These are phyloP conservation scores for Macrocentrus cingulum DNA, from an alignment of 1,140 invertebrate species.

Conservation along the genomic window DNA sequence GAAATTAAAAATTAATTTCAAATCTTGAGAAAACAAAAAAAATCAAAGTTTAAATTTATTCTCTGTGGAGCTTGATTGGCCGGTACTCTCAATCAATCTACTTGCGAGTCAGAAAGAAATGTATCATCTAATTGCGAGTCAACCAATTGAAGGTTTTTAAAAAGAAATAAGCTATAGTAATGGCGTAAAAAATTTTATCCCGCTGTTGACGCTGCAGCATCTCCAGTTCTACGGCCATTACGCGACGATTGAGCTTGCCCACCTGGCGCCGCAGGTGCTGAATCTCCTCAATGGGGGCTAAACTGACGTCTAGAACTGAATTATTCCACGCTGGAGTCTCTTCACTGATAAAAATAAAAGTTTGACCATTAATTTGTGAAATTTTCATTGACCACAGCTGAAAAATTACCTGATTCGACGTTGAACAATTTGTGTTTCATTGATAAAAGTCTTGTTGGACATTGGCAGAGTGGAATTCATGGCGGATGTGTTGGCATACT, in stretches of 20 bases:
- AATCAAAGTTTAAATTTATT: too few species aligned
- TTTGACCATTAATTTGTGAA: conserved; percentile 3
- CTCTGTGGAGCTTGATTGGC: background rate
- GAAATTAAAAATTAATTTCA: too few species aligned
- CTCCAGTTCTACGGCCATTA: conserved; percentile 82
- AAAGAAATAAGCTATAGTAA: conserved; percentile 80
- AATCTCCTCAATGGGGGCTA: conserved; percentile 76
- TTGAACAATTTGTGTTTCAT: conserved; percentile 42
- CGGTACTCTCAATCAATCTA: background rate
- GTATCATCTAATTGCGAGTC: conserved; percentile 61
- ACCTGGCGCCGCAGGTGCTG: conserved; percentile 79
- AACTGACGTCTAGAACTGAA: conserved; percentile 64
- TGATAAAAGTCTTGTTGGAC: conserved; percentile 31
- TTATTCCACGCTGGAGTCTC: conserved; percentile 63
- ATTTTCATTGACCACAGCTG: background rate
- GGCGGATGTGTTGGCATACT: conserved; percentile 31
- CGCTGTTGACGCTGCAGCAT: conserved; percentile 76
- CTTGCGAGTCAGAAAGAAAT: too few species aligned
- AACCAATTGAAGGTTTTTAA: conserved; percentile 85
- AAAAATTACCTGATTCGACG: conserved; percentile 39
- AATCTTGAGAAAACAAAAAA: too few species aligned
- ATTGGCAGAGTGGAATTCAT: conserved; percentile 27
- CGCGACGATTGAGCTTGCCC: conserved; percentile 79
- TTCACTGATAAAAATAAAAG: conserved; percentile 59
- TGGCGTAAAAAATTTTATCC: conserved; percentile 78